These are phyloP conservation scores for Pyrrhia umbra DNA, from an alignment of 2,888 invertebrate species.

Conservation along the genomic window DNA sequence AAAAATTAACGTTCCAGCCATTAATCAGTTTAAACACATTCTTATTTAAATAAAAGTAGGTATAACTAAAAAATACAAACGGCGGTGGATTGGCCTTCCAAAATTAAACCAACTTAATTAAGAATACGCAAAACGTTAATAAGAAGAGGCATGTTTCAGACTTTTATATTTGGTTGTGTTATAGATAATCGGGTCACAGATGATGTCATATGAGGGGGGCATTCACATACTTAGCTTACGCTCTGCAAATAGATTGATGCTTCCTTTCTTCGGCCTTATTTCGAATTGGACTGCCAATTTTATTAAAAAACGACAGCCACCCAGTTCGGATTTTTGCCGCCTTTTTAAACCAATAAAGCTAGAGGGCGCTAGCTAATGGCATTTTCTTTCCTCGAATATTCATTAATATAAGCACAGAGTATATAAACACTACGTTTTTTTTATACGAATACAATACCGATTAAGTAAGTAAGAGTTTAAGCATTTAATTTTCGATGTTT, in stretches of 20 bases:
- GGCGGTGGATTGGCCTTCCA: conserved; percentile 64
- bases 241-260: conserved; percentile 2
- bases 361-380: not conserved
- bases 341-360: no score
- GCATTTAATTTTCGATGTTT: not conserved
- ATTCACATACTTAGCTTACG: conserved; percentile 52
- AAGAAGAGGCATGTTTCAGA: conserved; percentile 65
- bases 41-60: conserved; percentile 62
- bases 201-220: conserved; percentile 81
- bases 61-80: conserved; percentile 57
- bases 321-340: no score
- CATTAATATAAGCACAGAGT: no score
- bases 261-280: not conserved
- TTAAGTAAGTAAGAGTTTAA: no score
- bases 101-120: conserved; percentile 66
- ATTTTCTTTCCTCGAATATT: not conserved
- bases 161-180: conserved; percentile 66
- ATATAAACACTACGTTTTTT: no score
- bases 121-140: conserved; percentile 40
- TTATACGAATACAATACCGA: no score
- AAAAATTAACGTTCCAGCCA: conserved; percentile 50
- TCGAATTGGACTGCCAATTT: no score
- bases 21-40: conserved; percentile 56
- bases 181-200: conserved; percentile 79
- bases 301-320: no score